Percentiles rank a stretch among this genome's conserved stretches.
phyloP scores from a whole-genome alignment of 2,888 invertebrate species.

The Lasioglossum oenotherae region DNA sequence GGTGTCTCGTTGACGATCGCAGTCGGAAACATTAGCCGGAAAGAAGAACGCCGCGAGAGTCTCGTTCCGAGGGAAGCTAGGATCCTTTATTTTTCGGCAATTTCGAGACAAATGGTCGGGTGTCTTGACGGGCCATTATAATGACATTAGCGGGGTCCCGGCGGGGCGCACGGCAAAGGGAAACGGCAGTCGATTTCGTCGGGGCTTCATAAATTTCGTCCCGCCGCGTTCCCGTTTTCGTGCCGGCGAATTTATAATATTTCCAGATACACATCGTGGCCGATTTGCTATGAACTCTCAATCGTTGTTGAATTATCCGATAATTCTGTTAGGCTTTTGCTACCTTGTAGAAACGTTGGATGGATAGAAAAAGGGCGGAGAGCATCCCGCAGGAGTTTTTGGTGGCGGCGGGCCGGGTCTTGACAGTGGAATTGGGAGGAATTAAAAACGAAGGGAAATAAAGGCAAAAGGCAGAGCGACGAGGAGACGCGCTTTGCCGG shows the following conservation, averaged over 20 bases:
- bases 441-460: slow-evolving; percentile 79
- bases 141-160: slow-evolving; percentile 73
- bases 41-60: slow-evolving; percentile 43
- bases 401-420: slow-evolving; percentile 60
- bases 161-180: slow-evolving; percentile 43
- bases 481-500: slow-evolving; percentile 67
- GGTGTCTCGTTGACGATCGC: slow-evolving; percentile 9
- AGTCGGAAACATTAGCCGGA: slow-evolving; percentile 17
- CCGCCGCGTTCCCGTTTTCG: slow-evolving; percentile 19
- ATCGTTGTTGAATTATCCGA: slow-evolving; percentile 18
- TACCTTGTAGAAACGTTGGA: background rate
- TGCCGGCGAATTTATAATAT: background rate
- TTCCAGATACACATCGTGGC: background rate
- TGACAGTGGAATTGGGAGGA: slow-evolving; percentile 77
- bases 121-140: slow-evolving; percentile 74
- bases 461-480: slow-evolving; percentile 71
- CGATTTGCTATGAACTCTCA: slow-evolving; percentile 13
- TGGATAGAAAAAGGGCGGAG: slow-evolving; percentile 30
- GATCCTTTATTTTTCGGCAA: slow-evolving; percentile 73
- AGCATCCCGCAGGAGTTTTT: slow-evolving; percentile 67
- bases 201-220: slow-evolving; percentile 31
- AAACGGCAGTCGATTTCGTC: slow-evolving; percentile 39
- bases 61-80: slow-evolving; percentile 36
- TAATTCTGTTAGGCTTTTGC: background rate
- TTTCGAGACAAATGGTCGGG: slow-evolving; percentile 72